phyloP scores from a whole-genome alignment of 2,797 vertebrate genomes.

The Sciurus carolinensis region DNA sequence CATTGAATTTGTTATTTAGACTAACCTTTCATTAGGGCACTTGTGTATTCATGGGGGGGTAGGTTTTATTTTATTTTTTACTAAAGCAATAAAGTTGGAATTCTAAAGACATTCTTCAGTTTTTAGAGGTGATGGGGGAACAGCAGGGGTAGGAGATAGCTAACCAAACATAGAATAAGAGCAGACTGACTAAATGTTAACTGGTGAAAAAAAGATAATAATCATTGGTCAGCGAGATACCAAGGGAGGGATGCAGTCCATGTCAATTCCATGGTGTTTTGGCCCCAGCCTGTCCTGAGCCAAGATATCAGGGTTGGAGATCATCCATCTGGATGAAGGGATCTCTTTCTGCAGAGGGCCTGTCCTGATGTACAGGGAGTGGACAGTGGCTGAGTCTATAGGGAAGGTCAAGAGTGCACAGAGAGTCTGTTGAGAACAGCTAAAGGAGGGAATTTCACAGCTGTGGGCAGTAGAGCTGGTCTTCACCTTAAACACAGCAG shows the following conservation, averaged over 20 bases:
- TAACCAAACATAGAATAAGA: neutral
- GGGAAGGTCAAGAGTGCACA: fast-evolving
- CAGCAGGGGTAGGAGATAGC: fast-evolving
- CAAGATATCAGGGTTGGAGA: neutral
- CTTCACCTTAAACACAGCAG: neutral
- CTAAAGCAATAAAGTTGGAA: constrained; percentile 51
- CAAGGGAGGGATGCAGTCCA: neutral
- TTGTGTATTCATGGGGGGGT: neutral
- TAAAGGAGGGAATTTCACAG: neutral
- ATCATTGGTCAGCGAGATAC: neutral
- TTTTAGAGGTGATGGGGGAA: neutral
- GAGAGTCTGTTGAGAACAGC: fast-evolving
- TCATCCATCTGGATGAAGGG: neutral
- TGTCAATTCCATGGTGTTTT: neutral
- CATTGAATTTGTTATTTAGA: constrained; percentile 87
- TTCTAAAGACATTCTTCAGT: constrained; percentile 1
- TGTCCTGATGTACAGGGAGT: fast-evolving
- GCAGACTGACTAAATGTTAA: neutral
- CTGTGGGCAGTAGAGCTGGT: too few species aligned
- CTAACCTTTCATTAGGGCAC: constrained; percentile 74
- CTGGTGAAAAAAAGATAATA: neutral
- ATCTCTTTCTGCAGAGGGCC: neutral
- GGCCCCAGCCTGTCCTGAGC: neutral
- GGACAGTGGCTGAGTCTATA: neutral
- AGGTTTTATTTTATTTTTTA: constrained; percentile 68